A percentile compares a stretch with the other conserved stretches of the same genome.
Evolutionary conservation across 2,888 invertebrate genomes (phyloP).

Genomic region (Amblyjoppa proteus): DNA sequence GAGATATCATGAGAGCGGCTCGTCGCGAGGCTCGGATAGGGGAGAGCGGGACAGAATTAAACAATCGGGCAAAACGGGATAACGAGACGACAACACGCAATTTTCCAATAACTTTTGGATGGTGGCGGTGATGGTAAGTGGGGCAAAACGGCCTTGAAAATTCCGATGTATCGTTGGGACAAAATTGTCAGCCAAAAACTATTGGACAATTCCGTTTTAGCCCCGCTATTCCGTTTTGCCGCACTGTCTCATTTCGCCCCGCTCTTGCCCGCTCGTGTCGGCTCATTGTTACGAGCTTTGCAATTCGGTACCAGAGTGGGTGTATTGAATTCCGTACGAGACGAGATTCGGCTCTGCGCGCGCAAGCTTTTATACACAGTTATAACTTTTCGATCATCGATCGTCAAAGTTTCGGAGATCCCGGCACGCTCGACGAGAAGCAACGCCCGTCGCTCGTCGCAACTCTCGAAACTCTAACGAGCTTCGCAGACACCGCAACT

Average conservation of each 20-base stretch:
- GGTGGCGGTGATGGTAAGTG: too few species aligned
- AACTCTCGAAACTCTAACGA: conserved; percentile 69
- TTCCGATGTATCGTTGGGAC: too few species aligned
- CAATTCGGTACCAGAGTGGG: not conserved
- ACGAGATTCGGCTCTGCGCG: not conserved
- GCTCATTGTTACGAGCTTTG: not conserved
- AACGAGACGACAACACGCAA: too few species aligned
- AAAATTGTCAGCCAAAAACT: too few species aligned
- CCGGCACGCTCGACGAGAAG: conserved; percentile 30
- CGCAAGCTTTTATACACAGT: not conserved
- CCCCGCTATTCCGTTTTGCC: too few species aligned
- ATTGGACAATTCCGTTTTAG: too few species aligned
- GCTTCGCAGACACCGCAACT: conserved; percentile 63
- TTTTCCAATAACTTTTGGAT: too few species aligned
- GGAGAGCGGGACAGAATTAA: too few species aligned
- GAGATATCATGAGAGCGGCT: not conserved
- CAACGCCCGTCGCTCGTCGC: conserved; percentile 35
- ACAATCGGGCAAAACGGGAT: too few species aligned
- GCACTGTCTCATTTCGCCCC: too few species aligned
- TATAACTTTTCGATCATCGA: conserved; percentile 23
- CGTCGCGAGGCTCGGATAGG: too few species aligned
- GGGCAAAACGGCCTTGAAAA: too few species aligned
- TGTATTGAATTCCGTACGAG: not conserved
- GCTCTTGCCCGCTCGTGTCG: not conserved
- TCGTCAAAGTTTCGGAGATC: conserved; percentile 40